Evolutionary conservation across 1,140 invertebrate species (phyloP).

Genomic region (Hylaeus volcanicus): DNA sequence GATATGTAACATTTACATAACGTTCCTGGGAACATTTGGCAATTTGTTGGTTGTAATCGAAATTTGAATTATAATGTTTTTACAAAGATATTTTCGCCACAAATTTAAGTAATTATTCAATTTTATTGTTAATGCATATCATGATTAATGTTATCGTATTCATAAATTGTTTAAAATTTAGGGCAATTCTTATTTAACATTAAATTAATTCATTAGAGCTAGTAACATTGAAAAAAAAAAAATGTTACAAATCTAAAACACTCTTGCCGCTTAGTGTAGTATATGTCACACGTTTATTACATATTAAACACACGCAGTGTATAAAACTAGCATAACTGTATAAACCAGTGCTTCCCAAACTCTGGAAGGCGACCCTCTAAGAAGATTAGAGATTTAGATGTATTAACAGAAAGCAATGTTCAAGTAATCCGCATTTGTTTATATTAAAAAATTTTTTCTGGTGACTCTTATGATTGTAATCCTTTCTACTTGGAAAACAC

Average conservation of each 20-base stretch:
- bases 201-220: background rate
- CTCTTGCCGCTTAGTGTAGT: constrained; percentile 16
- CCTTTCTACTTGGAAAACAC: no score
- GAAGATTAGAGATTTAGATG: no score
- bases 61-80: background rate
- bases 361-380: no score
- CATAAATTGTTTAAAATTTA: background rate
- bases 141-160: background rate
- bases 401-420: no score
- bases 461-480: no score
- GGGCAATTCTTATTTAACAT: background rate
- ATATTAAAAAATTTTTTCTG: no score
- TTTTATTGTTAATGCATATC: background rate
- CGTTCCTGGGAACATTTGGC: constrained; percentile 1
- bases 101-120: background rate
- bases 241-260: constrained; percentile 38
- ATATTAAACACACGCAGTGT: constrained; percentile 29
- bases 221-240: constrained; percentile 10
- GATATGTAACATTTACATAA: constrained; percentile 42
- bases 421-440: no score
- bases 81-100: background rate
- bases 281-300: constrained; percentile 26
- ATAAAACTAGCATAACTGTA: constrained; percentile 42
- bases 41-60: background rate
- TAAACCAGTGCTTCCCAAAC: background rate